phyloP scores from a whole-genome alignment of 2,113 vertebrate species.

The Alaudala cheleensis region DNA sequence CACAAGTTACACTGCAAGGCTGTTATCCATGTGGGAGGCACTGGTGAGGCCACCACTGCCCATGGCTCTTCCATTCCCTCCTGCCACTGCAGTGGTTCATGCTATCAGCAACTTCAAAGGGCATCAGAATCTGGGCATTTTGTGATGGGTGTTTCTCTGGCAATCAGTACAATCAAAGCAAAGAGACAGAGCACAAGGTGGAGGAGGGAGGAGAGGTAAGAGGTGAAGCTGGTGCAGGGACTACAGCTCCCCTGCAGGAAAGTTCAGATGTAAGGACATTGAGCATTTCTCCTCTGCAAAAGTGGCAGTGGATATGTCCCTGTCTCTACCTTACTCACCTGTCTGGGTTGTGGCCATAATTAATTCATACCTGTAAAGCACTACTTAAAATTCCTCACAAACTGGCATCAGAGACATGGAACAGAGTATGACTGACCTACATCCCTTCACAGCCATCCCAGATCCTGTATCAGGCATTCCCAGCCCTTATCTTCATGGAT shows the following conservation, averaged over 20 bases:
- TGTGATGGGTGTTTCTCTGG: not conserved
- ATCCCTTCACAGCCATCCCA: not conserved
- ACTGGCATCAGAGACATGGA: not conserved
- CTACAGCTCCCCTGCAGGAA: not conserved
- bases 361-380: not conserved
- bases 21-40: not conserved
- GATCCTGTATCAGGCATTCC: not conserved
- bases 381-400: not conserved
- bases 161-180: not conserved
- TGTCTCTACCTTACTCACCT: not conserved
- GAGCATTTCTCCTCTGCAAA: not conserved
- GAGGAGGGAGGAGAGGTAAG: not conserved
- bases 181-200: not conserved
- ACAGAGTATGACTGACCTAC: not conserved
- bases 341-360: not conserved
- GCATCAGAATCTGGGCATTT: not conserved
- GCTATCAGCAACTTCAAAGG: not conserved
- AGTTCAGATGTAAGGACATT: not conserved
- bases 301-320: not conserved
- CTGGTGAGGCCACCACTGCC: not conserved
- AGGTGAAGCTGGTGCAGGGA: not conserved
- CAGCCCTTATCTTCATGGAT: not conserved
- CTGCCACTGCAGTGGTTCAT: not conserved
- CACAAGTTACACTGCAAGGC: not conserved
- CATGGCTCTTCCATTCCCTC: rapidly evolving